Base-by-base conservation (phyloP, 2,888 invertebrate species). In the Heliconius hortense region DNA sequence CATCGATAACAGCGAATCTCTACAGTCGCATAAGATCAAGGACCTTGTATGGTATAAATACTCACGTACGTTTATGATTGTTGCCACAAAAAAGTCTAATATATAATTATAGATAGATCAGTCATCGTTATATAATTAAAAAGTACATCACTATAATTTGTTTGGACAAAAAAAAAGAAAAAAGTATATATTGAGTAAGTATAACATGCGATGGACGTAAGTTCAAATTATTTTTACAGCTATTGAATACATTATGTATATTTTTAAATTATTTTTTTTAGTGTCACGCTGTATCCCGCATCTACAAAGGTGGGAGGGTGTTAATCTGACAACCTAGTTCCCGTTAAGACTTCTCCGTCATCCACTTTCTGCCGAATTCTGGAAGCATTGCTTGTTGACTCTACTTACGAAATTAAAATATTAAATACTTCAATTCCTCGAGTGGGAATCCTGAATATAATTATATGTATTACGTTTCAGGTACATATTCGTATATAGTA, bases 11-110 rank as follows among this genome's bases (percentile, higher is more conserved):
- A 31, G 64, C 26, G 76, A 79, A 77, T 74, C 80, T 76, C 80
- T 80, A 81, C 56, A 39, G 74, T 79, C 78, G 56, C 74, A 68
- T 79, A 79, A 83, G 82, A 83, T 82, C 83, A 83, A 82, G 84
- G 83, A 83, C 82, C 81, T 74, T 78, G 79, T 35, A 21, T 21
- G 39, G 66, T 78, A 77, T 76, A 78, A 81, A 80, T 78, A 79
- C 80, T 81, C 81, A 80, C 80, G 79, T 80, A 76, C 78, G 39
- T 67, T 64, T 77, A 72, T 75, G 68, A 71, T 43, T 68, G 75
- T 31, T 21, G 72, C 62, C 24, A 63, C 60, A 72, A 75, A 75
- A 75, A 75, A 10, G 48, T 35, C 15, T 56, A 69, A 69, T 68
- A 28, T 68, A 28, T 69, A 35, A 69, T 69, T 69, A 69, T 69